A percentile compares a stretch with the other conserved stretches of the same genome.
Evolutionary conservation across 2,797 vertebrate species (phyloP).

Genomic region (Antennarius maculatus): DNA sequence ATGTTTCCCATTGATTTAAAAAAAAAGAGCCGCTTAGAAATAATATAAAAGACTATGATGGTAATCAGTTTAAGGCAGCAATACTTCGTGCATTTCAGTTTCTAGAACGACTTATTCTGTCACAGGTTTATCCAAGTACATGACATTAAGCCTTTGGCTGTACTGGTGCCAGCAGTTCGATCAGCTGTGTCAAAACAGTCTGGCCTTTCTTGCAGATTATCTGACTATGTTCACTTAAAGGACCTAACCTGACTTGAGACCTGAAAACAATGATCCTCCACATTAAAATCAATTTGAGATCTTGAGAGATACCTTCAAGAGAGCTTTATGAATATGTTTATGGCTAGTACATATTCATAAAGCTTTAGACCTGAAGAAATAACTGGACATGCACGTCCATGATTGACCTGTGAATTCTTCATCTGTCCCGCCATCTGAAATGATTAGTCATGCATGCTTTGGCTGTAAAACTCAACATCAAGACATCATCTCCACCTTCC

Average conservation of each 20-base stretch:
- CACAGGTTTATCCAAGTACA: conserved; percentile 6
- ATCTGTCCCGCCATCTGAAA: conserved; percentile 11
- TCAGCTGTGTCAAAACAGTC: conserved; percentile 32
- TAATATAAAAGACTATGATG: neutral
- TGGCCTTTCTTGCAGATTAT: conserved; percentile 39
- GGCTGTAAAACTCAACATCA: conserved; percentile 8
- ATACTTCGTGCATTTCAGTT: neutral
- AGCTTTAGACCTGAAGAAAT: neutral
- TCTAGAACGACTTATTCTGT: neutral
- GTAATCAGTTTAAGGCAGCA: conserved; percentile 3
- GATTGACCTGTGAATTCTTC: neutral
- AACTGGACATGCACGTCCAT: neutral
- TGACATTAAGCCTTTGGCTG: conserved; percentile 13
- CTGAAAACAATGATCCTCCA: conserved; percentile 33
- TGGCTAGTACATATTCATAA: neutral
- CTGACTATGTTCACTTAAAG: conserved; percentile 27
- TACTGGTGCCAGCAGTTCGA: conserved; percentile 12
- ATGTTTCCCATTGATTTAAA: neutral
- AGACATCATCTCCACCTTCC: conserved; percentile 4
- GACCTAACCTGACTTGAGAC: conserved; percentile 9
- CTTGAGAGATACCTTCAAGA: conserved; percentile 14
- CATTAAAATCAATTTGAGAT: conserved; percentile 51
- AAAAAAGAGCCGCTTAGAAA: neutral
- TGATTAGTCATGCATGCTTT: conserved; percentile 9
- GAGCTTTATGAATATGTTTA: conserved; percentile 4